A percentile compares a stretch with the other conserved stretches of the same genome.
Conservation (phyloP, 2,888 invertebrate species). For the Tipula lateralis region DNA sequence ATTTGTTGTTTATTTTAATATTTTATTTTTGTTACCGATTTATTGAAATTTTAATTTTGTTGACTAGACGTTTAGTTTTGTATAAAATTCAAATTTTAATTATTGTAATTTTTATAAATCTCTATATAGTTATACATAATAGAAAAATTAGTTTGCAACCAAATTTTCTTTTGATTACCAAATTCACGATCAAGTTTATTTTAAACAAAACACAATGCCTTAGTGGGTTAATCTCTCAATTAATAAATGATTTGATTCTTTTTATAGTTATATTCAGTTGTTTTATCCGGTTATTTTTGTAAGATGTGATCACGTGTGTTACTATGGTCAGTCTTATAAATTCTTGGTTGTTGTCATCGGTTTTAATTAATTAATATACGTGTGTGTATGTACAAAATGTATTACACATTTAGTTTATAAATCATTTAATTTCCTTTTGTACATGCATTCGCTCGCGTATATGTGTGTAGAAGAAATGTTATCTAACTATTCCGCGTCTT, state of each 20-base stretch:
- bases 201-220: not conserved
- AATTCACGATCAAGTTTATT: not conserved
- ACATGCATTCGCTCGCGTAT: not conserved
- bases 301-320: not conserved
- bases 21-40: not conserved
- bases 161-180: not conserved
- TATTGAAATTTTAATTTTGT: not conserved
- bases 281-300: not conserved
- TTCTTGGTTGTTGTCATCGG: not conserved
- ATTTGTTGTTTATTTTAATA: conserved; percentile 12
- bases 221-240: not conserved
- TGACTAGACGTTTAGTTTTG: not conserved
- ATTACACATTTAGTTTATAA: not conserved
- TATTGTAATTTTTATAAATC: not conserved
- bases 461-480: not conserved
- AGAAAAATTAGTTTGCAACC: not conserved
- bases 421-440: not conserved
- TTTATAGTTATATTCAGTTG: not conserved
- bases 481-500: not conserved
- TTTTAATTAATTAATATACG: not conserved
- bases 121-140: no score
- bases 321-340: not conserved
- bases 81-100: not conserved
- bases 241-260: not conserved
- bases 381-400: not conserved